A percentile compares a stretch with the other conserved stretches of the same genome.
These are phyloP conservation scores for Onychomys torridus DNA, from an alignment of 2,797 vertebrate species.

Conservation along the genomic window DNA sequence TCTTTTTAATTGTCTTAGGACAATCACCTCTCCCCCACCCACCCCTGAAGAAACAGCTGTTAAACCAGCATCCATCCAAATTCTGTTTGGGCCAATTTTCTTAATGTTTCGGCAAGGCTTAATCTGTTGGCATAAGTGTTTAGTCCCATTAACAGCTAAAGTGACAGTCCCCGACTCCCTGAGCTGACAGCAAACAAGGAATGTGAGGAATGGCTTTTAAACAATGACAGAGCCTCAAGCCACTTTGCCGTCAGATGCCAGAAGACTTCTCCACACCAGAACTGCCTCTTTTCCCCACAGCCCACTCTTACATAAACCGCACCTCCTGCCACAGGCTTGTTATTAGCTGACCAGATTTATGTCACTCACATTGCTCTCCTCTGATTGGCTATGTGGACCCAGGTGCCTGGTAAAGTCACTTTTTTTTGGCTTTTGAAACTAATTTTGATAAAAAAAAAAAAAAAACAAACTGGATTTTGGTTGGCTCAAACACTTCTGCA, in stretches of 20 bases:
- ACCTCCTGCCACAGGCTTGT: slow-evolving; percentile 73
- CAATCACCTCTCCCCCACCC: slow-evolving; percentile 78
- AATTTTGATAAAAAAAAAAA: slow-evolving; percentile 20
- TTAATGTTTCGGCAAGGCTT: slow-evolving; percentile 88
- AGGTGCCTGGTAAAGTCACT: neutral
- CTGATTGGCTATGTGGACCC: slow-evolving; percentile 64
- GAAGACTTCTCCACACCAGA: slow-evolving; percentile 80
- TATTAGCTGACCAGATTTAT: slow-evolving; percentile 82
- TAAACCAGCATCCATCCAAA: slow-evolving; percentile 84
- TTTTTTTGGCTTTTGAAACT: neutral
- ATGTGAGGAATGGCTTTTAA: slow-evolving; percentile 88
- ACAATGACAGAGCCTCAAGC: slow-evolving; percentile 88
- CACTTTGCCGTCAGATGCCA: slow-evolving; percentile 86
- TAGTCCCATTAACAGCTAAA: slow-evolving; percentile 92
- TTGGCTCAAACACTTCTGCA: neutral
- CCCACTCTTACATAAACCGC: slow-evolving; percentile 74
- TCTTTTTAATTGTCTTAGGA: slow-evolving; percentile 82
- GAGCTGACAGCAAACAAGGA: slow-evolving; percentile 90
- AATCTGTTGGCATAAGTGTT: slow-evolving; percentile 92
- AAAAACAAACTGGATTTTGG: slow-evolving; percentile 7
- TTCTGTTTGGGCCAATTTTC: slow-evolving; percentile 90
- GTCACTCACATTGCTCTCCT: slow-evolving; percentile 77
- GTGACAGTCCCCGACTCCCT: slow-evolving; percentile 88
- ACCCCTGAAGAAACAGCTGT: slow-evolving; percentile 83
- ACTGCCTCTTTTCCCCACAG: slow-evolving; percentile 80